Conservation (phyloP, 1,140 invertebrate species). For the Platyscapa corneri region DNA sequence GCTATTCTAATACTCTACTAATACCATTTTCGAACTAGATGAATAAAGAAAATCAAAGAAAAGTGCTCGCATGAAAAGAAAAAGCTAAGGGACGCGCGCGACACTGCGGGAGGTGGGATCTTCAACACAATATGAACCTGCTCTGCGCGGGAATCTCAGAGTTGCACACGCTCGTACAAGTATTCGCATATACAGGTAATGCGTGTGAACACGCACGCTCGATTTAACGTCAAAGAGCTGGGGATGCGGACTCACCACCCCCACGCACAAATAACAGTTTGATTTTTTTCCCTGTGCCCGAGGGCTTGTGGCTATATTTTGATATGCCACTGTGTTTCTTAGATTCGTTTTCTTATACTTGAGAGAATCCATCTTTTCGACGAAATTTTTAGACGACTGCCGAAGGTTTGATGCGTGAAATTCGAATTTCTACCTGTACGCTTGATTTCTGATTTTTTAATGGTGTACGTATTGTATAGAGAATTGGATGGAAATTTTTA, state of each 20-base stretch:
- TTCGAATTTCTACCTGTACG: neutral
- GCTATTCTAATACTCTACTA: neutral
- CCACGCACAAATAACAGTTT: neutral
- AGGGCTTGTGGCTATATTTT: constrained; percentile 6
- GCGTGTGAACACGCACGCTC: constrained; percentile 56
- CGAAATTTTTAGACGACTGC: neutral
- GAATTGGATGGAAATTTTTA: neutral
- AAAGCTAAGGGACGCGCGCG: constrained; percentile 54
- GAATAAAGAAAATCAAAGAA: constrained; percentile 10
- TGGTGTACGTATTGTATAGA: neutral
- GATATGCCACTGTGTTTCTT: neutral
- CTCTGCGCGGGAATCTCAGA: constrained; percentile 47
- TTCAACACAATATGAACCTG: constrained; percentile 57
- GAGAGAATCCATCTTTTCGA: constrained; percentile 27
- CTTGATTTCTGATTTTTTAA: constrained; percentile 24
- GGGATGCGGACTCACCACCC: constrained; percentile 26
- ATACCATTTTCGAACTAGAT: neutral
- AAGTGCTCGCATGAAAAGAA: constrained; percentile 33
- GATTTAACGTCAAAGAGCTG: constrained; percentile 62
- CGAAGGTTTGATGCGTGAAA: constrained; percentile 22
- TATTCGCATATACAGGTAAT: neutral
- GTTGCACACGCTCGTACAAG: neutral
- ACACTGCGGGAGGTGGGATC: constrained; percentile 58
- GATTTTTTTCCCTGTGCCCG: neutral
- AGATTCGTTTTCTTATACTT: neutral